Evolutionary conservation across 2,797 vertebrate genomes (phyloP), one percentile per base, ranked within the genome.

Genomic region (Garrulus glandarius): DNA sequence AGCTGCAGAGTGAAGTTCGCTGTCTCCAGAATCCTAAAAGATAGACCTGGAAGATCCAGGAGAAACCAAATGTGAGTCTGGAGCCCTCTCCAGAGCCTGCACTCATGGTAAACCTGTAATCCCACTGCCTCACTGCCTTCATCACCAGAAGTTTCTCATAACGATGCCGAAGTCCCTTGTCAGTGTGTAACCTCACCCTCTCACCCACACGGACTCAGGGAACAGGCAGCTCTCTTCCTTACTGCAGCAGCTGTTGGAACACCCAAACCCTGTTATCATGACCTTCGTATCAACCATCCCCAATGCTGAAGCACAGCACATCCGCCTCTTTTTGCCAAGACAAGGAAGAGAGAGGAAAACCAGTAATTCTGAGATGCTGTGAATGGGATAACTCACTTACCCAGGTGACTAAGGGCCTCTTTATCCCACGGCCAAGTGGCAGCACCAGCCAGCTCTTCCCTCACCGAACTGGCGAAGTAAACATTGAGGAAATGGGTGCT

Each of bases 381-480:
- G n/a, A 55, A 39, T 1, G 13, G 24, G 37, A 16, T n/a, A 22
- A 37, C 13, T 97, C 37, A 91, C 98, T 98, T 96, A 99, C 99
- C 99, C 95, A 99, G 98, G 92, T 99, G 98, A 70, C 97, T 99
- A 9, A 99, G 98, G 47, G 99, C 99, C 82, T 99, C 99, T 91
- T 99, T 99, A 39, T 99, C 99, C 99, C 99, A 99, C 0, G 99
- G 99, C 99, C 99, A 99, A 47, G 99, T 99, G 44, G 99, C 99
- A 72, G 99, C 98, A 87, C 99, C 99, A 47, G 99, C 99, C 94
- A 99, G 97, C 82, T 99, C 99, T 87, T 99, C 99, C 46, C 98
- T 98, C 39, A 98, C 98, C 0, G 99, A 99, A 93, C 98, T 99
- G 96, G 99, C 99, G 9, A 99, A 99, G 96, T 99, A 99, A 89